phyloP scores from a whole-genome alignment of 2,888 invertebrate genomes.

The Creontiades dilutus region DNA sequence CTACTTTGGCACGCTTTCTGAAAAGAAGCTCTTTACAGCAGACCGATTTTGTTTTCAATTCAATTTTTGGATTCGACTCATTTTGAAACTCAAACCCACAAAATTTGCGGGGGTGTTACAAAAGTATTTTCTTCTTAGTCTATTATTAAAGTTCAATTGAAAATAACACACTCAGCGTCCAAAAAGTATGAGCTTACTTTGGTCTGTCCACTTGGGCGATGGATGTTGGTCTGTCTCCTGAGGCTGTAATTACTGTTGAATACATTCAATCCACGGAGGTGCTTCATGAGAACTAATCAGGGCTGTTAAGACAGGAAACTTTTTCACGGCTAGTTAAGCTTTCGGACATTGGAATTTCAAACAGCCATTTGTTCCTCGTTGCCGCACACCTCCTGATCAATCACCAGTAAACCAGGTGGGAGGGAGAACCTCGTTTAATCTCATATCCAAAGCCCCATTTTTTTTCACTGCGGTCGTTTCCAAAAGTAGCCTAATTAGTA shows the following conservation, averaged over 20 bases:
- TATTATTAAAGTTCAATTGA: no score
- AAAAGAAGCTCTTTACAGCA: no score
- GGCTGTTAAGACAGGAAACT: slow-evolving; percentile 3
- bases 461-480: not conserved
- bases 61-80: no score
- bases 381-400: slow-evolving; percentile 5
- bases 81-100: no score
- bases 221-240: no score
- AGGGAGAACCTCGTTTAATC: not conserved
- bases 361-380: not conserved
- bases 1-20: no score
- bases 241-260: not conserved
- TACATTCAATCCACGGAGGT: not conserved
- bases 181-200: no score
- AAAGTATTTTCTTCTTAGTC: no score
- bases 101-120: no score
- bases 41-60: no score
- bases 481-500: slow-evolving; percentile 1
- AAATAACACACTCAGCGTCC: no score
- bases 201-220: no score
- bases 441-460: not conserved
- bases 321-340: slow-evolving; percentile 46
- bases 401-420: not conserved
- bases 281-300: not conserved
- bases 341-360: slow-evolving; percentile 14